phyloP scores from a whole-genome alignment of 2,113 vertebrate species.

The Prunella himalayana region DNA sequence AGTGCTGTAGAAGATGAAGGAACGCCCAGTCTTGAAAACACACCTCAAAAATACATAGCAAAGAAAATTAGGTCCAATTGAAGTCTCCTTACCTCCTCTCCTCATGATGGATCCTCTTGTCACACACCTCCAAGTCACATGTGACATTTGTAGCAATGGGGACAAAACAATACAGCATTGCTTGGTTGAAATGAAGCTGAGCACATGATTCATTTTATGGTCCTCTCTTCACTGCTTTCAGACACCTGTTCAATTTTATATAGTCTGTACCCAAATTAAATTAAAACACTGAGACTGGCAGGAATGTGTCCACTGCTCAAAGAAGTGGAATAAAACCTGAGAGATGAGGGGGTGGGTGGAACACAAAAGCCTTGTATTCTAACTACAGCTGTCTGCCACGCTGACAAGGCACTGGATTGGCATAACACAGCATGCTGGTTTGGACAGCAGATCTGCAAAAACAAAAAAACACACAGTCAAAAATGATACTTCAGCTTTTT shows the following conservation, averaged over 20 bases:
- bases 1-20: not conserved
- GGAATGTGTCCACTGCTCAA: conserved; percentile 5
- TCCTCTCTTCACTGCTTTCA: not conserved
- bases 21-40: not conserved
- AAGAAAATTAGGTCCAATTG: not conserved
- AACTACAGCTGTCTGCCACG: not conserved
- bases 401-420: not conserved
- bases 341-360: not conserved
- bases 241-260: conserved; percentile 25
- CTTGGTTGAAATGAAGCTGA: not conserved
- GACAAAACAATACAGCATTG: not conserved
- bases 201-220: not conserved
- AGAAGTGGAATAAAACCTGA: conserved; percentile 9
- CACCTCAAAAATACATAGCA: not conserved
- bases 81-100: not conserved
- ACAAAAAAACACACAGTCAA: not conserved
- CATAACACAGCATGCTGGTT: not conserved
- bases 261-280: not conserved
- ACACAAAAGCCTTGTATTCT: not conserved
- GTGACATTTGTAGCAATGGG: not conserved
- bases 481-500: not conserved
- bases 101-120: not conserved
- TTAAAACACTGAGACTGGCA: not conserved
- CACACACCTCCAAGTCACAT: not conserved
- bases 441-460: conserved; percentile 20